Evolutionary conservation across 2,888 invertebrate species (phyloP), one percentile per base, ranked within the genome.

Genomic region (Ormyrus nitidulus): DNA sequence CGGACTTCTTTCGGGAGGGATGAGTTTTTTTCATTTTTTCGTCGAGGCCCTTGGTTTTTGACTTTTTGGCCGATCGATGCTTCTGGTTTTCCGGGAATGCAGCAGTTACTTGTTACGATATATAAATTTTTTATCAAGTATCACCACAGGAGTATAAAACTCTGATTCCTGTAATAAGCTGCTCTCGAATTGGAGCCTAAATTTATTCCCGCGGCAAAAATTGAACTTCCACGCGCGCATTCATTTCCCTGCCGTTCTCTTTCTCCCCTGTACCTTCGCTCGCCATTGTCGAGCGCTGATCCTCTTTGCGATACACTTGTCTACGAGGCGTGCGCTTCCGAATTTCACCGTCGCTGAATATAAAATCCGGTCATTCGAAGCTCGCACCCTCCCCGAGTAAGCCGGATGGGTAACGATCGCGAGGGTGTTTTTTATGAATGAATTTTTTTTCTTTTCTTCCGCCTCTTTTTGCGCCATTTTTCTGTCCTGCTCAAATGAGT

Each of bases 301-400:
- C 75, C 75, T 75, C 75, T 75, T 75, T 75, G 68, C 75, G 75
- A 75, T 75, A 61, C 61, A 48, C 59, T 59, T 68, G 75, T 75
- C 68, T 59, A 10, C 6, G 34, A 34, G 34, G 34, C 34, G 34
- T 4, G 34, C 34, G 34, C 34, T 34, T 34, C 34, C 34, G 34
- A 34, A 34, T 34, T 34, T 34, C 62, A 10, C 34, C 66, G 58
- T 34, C 13, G 56, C 7, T 75, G 75, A 75, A 74, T 74, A 66
- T 61, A 61, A 75, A 68, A 75, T 75, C 75, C 53, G 51, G 58
- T 66, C 74, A 51, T 59, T 66, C 34, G n/a, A 58, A 49, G 53
- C 65, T 11, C 9, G 34, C 34, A 34, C 34, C 34, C 34, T 34
- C 34, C 34, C 34, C 34, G 34, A 34, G 34, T 34, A 34, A 34